Conservation (phyloP, 2,888 invertebrate species). For the Drosophila putrida region DNA sequence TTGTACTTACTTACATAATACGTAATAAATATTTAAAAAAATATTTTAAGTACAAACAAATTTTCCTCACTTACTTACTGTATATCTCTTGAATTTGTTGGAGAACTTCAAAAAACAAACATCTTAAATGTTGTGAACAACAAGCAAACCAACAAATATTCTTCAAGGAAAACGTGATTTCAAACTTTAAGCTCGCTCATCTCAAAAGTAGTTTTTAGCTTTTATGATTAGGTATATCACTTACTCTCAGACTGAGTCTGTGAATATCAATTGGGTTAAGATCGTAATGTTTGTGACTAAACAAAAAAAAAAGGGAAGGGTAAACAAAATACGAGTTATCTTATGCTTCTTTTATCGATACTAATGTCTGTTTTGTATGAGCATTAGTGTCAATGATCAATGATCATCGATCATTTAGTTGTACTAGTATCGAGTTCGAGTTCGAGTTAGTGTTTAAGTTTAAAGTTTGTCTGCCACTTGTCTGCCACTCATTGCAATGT, state of each 20-base stretch:
- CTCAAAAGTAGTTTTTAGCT: background rate
- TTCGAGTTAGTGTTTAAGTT: slow-evolving; percentile 5
- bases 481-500: slow-evolving; percentile 20
- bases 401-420: slow-evolving; percentile 32
- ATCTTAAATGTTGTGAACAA: background rate
- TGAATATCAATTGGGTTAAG: background rate
- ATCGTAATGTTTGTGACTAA: background rate
- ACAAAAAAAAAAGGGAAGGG: slow-evolving; percentile 26
- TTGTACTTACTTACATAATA: too few relatives aligned
- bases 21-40: too few relatives aligned
- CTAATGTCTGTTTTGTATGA: background rate
- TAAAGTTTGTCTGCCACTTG: slow-evolving; percentile 43
- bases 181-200: background rate
- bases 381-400: slow-evolving; percentile 28
- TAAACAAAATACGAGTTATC: slow-evolving; percentile 7
- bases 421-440: too few relatives aligned
- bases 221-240: slow-evolving; percentile 3
- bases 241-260: background rate
- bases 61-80: too few relatives aligned
- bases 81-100: too few relatives aligned
- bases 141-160: background rate
- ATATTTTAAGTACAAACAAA: too few relatives aligned
- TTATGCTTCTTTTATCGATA: slow-evolving; percentile 3
- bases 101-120: background rate
- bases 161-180: slow-evolving; percentile 2